Percentiles rank a stretch among this genome's conserved stretches.
Evolutionary conservation across 1,140 invertebrate species (phyloP).

Genomic region (Ceratina calcarata): DNA sequence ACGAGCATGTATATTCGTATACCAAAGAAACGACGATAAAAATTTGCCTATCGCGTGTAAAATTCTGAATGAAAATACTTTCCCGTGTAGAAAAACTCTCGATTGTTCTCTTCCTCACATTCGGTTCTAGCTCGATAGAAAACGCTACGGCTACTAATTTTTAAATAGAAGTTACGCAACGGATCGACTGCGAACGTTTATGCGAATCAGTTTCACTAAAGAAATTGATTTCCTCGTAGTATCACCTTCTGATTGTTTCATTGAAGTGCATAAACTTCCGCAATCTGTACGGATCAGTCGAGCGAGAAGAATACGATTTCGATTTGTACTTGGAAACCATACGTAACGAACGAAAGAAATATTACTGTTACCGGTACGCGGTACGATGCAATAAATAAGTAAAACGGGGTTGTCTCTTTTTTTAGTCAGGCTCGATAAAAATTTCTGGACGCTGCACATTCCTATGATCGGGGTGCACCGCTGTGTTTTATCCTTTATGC

Average conservation of each 20-base stretch:
- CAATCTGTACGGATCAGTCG: background rate
- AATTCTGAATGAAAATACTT: constrained; percentile 22
- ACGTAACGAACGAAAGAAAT: background rate
- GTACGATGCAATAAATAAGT: constrained; percentile 7
- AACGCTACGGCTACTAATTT: background rate
- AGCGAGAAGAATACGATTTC: constrained; percentile 2
- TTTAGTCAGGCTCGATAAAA: constrained; percentile 28
- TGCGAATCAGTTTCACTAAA: background rate
- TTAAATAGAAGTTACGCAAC: background rate
- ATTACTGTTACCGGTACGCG: background rate
- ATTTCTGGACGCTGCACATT: constrained; percentile 46
- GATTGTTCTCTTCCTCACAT: constrained; percentile 5
- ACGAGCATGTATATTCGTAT: background rate
- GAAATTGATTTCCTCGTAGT: too few relatives aligned
- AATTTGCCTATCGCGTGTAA: background rate
- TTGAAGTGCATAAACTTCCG: background rate
- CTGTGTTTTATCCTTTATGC: constrained; percentile 34
- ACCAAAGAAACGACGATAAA: background rate
- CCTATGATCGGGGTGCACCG: constrained; percentile 27
- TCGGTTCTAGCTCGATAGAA: constrained; percentile 4
- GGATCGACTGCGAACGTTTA: background rate
- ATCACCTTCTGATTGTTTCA: too few relatives aligned
- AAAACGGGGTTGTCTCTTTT: background rate
- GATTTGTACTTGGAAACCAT: constrained; percentile 23
- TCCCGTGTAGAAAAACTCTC: background rate